These are phyloP conservation scores for Trichogramma evanescens DNA, from an alignment of 2,888 invertebrate genomes.

Conservation along the genomic window DNA sequence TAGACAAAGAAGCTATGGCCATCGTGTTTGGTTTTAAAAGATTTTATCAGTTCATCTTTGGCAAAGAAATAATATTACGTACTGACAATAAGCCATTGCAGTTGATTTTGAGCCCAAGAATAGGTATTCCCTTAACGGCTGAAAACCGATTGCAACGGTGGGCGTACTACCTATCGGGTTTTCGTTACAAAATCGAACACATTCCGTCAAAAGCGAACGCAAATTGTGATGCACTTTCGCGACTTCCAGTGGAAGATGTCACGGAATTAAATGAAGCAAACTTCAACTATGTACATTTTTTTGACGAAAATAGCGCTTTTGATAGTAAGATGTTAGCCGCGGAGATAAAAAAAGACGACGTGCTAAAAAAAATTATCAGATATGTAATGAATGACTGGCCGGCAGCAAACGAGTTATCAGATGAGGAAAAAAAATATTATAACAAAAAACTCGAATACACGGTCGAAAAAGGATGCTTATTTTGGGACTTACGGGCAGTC, in stretches of 20 bases:
- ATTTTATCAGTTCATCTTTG: slow-evolving; percentile 17
- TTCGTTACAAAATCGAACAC: slow-evolving; percentile 11
- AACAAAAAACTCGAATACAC: slow-evolving; percentile 8
- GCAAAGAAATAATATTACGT: slow-evolving; percentile 25
- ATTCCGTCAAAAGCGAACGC: slow-evolving; percentile 9
- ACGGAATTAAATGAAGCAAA: neutral
- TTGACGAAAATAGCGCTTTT: slow-evolving; percentile 7
- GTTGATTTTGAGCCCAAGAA: slow-evolving; percentile 28
- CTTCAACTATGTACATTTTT: slow-evolving; percentile 16
- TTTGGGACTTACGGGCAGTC: slow-evolving; percentile 18
- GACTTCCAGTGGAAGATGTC: slow-evolving; percentile 11
- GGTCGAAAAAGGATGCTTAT: slow-evolving; percentile 18
- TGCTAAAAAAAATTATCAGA: slow-evolving; percentile 3
- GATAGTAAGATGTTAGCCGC: slow-evolving; percentile 11
- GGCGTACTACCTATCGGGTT: slow-evolving; percentile 23
- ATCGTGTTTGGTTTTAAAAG: neutral
- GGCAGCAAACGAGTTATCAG: slow-evolving; percentile 1
- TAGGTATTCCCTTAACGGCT: slow-evolving; percentile 24
- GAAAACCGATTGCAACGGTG: slow-evolving; percentile 29
- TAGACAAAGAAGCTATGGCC: slow-evolving; percentile 23
- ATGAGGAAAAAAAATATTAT: slow-evolving; percentile 1
- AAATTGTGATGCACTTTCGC: slow-evolving; percentile 13
- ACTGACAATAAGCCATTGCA: slow-evolving; percentile 39
- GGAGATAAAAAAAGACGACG: slow-evolving; percentile 13
- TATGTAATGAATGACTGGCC: slow-evolving; percentile 17